Conservation (phyloP, 2,113 vertebrate genomes). For the Panthera leo region DNA sequence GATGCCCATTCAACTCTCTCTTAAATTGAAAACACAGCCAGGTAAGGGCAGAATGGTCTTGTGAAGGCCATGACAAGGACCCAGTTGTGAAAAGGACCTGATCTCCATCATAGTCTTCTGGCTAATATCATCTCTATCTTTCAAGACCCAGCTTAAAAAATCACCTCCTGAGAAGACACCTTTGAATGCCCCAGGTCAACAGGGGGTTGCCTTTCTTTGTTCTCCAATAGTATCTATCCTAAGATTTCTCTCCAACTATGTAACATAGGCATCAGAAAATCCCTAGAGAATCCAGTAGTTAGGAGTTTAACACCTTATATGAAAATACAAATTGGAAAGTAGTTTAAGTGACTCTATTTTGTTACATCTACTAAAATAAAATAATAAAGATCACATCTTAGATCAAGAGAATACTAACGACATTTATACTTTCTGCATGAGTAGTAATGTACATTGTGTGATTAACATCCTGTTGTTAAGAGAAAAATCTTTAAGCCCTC, state of each 20-base stretch:
- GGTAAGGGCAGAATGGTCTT: not conserved
- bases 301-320: not conserved
- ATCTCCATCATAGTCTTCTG: not conserved
- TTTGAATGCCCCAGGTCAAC: not conserved
- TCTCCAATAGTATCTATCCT: not conserved
- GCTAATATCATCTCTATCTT: not conserved
- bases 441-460: not conserved
- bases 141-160: not conserved
- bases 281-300: not conserved
- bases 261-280: not conserved
- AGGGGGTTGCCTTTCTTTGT: not conserved
- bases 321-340: not conserved
- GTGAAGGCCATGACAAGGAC: not conserved
- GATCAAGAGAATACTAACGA: not conserved
- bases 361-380: constrained; percentile 21
- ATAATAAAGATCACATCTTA: not conserved
- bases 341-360: not conserved
- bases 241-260: not conserved
- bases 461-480: not conserved
- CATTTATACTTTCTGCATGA: not conserved
- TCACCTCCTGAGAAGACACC: not conserved
- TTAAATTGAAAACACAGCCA: not conserved
- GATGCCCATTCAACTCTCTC: not conserved
- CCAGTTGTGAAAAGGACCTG: not conserved
- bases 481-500: not conserved